Evolutionary conservation across 2,888 invertebrate genomes (phyloP).

Genomic region (Trisateles emortualis): DNA sequence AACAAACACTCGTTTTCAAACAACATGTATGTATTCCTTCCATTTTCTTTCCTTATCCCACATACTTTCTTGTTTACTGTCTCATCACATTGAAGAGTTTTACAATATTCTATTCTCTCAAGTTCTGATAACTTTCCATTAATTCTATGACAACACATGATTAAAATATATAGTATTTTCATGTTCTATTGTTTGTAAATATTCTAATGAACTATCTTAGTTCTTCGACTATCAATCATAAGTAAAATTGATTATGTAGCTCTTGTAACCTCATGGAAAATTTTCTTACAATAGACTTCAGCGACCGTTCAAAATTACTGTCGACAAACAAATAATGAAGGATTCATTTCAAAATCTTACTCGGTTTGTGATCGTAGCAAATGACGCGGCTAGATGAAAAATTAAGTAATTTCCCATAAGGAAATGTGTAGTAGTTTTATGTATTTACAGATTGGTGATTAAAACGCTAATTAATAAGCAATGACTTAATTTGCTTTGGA

Average conservation of each 20-base stretch:
- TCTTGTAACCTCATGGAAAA: no score
- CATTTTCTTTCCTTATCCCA: conserved; percentile 58
- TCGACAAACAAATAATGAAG: no score
- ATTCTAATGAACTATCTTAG: background rate
- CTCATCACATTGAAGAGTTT: conserved; percentile 53
- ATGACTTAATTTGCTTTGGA: background rate
- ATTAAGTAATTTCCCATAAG: background rate
- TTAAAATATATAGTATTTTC: conserved; percentile 2
- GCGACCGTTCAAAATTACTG: no score
- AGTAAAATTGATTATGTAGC: no score
- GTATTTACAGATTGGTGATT: background rate
- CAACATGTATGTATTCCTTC: conserved; percentile 54
- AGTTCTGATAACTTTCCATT: conserved; percentile 17
- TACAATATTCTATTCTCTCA: conserved; percentile 59
- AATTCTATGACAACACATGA: conserved; percentile 21
- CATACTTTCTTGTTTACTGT: conserved; percentile 52
- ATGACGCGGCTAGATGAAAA: background rate
- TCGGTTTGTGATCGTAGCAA: no score
- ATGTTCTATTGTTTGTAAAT: background rate
- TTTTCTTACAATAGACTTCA: no score
- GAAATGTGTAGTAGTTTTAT: background rate
- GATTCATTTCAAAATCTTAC: no score
- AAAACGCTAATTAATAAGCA: background rate
- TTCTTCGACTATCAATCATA: no score
- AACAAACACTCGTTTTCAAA: conserved; percentile 71